Percentiles rank a stretch among this genome's conserved stretches.
Evolutionary conservation across 2,113 vertebrate species (phyloP).

Genomic region (Rhadina sibilatrix): DNA sequence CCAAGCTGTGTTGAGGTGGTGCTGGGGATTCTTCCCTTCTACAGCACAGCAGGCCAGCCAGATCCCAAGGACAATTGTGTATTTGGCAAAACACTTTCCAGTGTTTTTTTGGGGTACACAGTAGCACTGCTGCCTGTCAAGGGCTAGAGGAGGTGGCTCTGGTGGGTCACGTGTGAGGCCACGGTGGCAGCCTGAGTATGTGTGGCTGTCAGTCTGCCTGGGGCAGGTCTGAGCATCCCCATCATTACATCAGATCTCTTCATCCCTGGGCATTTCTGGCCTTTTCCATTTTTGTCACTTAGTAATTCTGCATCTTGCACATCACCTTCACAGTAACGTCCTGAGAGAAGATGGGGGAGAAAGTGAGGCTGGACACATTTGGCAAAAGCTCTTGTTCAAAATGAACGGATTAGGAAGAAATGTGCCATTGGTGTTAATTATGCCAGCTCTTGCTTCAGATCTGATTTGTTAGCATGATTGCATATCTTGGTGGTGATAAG

Average conservation of each 20-base stretch:
- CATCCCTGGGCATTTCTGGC: not conserved
- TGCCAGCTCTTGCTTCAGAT: not conserved
- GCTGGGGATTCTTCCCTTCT: not conserved
- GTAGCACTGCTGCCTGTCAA: rapidly evolving
- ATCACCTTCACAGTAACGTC: rapidly evolving
- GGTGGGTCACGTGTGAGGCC: rapidly evolving
- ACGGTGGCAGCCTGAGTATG: rapidly evolving
- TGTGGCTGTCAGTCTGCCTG: not conserved
- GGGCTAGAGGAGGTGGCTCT: not conserved
- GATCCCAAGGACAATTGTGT: no score
- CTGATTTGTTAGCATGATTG: not conserved
- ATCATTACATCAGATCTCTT: rapidly evolving
- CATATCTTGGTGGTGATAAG: not conserved
- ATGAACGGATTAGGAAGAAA: not conserved
- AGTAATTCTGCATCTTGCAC: not conserved
- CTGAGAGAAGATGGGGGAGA: not conserved
- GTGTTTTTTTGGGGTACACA: rapidly evolving
- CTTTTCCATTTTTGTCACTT: not conserved
- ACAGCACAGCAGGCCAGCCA: not conserved
- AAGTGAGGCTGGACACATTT: not conserved
- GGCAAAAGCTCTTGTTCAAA: not conserved
- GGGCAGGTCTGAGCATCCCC: not conserved
- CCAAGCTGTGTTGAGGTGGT: rapidly evolving
- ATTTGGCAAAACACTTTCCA: not conserved
- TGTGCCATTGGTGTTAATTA: not conserved